A percentile compares a stretch with the other conserved stretches of the same genome.
Conservation (phyloP, 2,888 invertebrate genomes). For the Mimachlamys varia region DNA sequence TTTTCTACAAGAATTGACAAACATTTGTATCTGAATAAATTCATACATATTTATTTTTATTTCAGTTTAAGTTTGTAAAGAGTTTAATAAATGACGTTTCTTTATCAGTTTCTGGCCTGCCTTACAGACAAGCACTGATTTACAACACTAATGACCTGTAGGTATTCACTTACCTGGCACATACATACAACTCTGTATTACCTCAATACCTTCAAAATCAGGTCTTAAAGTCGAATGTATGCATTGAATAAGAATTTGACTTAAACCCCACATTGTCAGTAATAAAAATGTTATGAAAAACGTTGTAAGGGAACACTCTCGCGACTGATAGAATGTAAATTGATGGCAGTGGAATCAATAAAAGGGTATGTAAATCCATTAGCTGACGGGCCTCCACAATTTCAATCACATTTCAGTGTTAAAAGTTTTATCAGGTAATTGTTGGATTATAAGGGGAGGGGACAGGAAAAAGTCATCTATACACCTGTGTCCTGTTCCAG, state of each 20-base stretch:
- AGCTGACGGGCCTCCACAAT: not conserved
- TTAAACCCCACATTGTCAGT: not conserved
- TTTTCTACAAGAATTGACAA: too few relatives aligned
- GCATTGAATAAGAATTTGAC: constrained; percentile 24
- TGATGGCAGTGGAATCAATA: not conserved
- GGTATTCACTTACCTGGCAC: not conserved
- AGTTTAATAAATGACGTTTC: too few relatives aligned
- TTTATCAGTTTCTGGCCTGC: not conserved
- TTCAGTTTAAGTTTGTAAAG: too few relatives aligned
- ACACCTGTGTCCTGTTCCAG: not conserved
- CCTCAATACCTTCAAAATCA: not conserved
- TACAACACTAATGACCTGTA: not conserved
- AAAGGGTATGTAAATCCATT: constrained; percentile 4
- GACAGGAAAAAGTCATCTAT: not conserved
- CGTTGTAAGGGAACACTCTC: constrained; percentile 3
- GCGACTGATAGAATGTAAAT: constrained; percentile 23
- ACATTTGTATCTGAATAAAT: too few relatives aligned
- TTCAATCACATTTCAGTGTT: constrained; percentile 19
- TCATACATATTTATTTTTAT: too few relatives aligned
- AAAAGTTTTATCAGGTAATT: not conserved
- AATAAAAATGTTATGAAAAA: not conserved
- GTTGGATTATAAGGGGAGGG: not conserved
- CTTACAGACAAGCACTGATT: too few relatives aligned
- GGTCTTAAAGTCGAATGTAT: not conserved
- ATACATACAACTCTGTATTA: not conserved